Percentiles rank a stretch among this genome's conserved stretches.
Conservation (phyloP, 2,797 vertebrate species). For the Poecilia picta region DNA sequence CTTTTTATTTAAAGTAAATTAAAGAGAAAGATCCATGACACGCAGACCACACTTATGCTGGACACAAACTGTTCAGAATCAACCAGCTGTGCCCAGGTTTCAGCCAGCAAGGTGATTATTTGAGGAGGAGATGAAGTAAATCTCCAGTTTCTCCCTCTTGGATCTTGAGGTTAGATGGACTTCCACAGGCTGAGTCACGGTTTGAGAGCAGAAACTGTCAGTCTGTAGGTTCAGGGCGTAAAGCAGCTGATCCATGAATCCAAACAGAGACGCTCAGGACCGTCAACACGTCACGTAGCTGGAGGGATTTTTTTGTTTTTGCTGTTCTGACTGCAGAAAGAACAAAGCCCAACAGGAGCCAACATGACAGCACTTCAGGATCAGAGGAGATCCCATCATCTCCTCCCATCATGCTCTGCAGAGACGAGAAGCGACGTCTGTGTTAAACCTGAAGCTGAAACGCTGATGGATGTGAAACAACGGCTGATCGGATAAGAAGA, state of each 20-base stretch:
- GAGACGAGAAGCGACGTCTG: neutral
- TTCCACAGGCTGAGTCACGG: neutral
- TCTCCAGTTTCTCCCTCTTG: neutral
- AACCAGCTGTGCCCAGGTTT: neutral
- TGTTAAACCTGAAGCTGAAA: slow-evolving; percentile 6
- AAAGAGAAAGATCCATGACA: no score
- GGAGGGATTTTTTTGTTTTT: neutral
- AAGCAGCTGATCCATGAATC: neutral
- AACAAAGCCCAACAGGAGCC: slow-evolving; percentile 21
- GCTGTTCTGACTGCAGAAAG: slow-evolving; percentile 7
- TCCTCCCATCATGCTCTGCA: neutral
- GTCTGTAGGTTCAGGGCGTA: neutral
- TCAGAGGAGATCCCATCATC: neutral
- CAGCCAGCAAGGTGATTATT: neutral
- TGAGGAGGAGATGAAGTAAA: neutral
- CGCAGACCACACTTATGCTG: neutral
- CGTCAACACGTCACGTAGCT: slow-evolving; percentile 2
- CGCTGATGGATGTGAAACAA: neutral
- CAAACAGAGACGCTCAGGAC: neutral
- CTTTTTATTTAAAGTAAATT: no score
- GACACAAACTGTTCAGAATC: neutral
- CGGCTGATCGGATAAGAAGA: neutral
- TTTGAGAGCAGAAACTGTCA: neutral
- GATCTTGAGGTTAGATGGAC: neutral
- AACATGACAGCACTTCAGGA: slow-evolving; percentile 17